Conservation (phyloP, 2,113 vertebrate genomes). For the Cebidichthys violaceus region DNA sequence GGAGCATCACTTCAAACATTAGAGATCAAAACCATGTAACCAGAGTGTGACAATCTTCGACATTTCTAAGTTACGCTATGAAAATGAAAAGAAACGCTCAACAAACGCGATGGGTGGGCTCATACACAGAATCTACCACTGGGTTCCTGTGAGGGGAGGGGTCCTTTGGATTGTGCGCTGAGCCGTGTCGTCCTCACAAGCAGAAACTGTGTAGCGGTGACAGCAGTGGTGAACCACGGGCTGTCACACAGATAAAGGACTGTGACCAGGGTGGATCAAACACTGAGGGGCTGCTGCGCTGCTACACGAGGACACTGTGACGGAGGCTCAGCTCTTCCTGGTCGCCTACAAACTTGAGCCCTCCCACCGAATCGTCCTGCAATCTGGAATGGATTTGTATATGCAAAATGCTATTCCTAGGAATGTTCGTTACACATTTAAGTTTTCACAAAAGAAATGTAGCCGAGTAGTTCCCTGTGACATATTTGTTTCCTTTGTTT, state of each 20-base stretch:
- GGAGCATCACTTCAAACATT: background rate
- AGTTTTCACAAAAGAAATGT: background rate
- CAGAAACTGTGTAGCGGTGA: background rate
- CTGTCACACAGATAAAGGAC: slow-evolving; percentile 20
- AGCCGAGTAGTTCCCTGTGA: background rate
- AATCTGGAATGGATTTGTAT: background rate
- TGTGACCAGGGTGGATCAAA: slow-evolving; percentile 35
- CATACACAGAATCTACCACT: background rate
- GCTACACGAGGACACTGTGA: background rate
- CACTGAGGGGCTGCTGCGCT: background rate
- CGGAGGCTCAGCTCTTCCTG: background rate
- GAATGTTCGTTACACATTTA: background rate
- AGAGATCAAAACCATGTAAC: background rate
- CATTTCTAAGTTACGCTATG: background rate
- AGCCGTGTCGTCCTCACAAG: background rate
- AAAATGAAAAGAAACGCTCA: background rate
- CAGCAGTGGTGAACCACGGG: slow-evolving; percentile 11
- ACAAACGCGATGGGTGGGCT: slow-evolving; percentile 4
- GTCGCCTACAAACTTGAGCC: background rate
- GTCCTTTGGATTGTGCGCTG: slow-evolving; percentile 1
- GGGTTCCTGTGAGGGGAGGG: background rate
- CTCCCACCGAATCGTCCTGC: background rate
- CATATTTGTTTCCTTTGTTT: slow-evolving; percentile 28
- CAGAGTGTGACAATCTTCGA: background rate
- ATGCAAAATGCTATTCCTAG: background rate